phyloP scores from a whole-genome alignment of 2,113 vertebrate genomes.

The Dicentrarchus labrax region DNA sequence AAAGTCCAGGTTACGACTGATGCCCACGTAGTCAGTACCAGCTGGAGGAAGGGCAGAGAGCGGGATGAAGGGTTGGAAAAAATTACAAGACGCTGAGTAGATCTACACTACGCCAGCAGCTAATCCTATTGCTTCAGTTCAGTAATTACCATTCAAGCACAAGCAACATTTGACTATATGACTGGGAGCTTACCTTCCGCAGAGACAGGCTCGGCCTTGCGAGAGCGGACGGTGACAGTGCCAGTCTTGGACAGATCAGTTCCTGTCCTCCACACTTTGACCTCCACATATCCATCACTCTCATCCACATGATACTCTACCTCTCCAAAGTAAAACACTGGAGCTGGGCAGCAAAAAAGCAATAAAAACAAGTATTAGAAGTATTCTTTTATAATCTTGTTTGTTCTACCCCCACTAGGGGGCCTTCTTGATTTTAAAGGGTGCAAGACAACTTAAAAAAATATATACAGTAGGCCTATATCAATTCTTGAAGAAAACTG shows the following conservation, averaged over 20 bases:
- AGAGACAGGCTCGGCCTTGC: slow-evolving; percentile 88
- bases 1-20: slow-evolving; percentile 94
- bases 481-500: no score
- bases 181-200: slow-evolving; percentile 87
- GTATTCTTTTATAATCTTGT: not conserved
- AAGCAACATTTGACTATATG: not conserved
- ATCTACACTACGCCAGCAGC: not conserved
- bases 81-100: not conserved
- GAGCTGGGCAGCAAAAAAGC: slow-evolving; percentile 83
- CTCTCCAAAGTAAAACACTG: slow-evolving; percentile 91
- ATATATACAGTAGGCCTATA: no score
- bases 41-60: slow-evolving; percentile 77
- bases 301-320: slow-evolving; percentile 89
- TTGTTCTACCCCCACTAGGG: not conserved
- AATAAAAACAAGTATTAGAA: not conserved
- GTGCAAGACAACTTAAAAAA: no score
- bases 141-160: not conserved
- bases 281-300: slow-evolving; percentile 88
- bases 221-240: slow-evolving; percentile 91
- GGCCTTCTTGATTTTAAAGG: no score
- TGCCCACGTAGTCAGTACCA: slow-evolving; percentile 93
- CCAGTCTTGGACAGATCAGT: slow-evolving; percentile 91
- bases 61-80: rapidly evolving
- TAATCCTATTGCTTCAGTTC: not conserved
- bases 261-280: slow-evolving; percentile 91